Evolutionary conservation across 2,888 invertebrate genomes (phyloP).

Genomic region (Archips crataeganus): DNA sequence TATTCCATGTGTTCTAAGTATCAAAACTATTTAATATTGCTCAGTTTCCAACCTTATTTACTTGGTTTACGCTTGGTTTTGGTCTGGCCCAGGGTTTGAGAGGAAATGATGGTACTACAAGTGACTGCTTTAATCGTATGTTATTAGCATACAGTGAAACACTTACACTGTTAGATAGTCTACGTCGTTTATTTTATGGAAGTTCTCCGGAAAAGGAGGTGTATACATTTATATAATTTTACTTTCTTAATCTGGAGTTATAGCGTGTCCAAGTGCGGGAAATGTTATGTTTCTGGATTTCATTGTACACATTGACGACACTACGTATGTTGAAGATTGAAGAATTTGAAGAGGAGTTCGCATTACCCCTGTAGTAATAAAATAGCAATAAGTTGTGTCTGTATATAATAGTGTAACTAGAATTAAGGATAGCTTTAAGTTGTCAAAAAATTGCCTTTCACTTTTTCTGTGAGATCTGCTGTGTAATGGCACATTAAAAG

Average conservation of each 20-base stretch:
- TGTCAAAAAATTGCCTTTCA: too few relatives aligned
- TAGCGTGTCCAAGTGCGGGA: neutral
- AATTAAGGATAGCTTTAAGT: too few relatives aligned
- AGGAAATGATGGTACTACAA: neutral
- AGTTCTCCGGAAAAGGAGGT: neutral
- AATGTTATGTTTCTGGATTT: neutral
- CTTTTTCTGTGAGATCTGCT: too few relatives aligned
- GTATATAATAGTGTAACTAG: too few relatives aligned
- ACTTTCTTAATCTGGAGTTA: neutral
- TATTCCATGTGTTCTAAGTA: neutral
- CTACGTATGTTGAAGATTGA: too few relatives aligned
- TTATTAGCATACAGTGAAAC: constrained; percentile 5
- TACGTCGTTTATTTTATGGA: neutral
- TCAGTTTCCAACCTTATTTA: neutral
- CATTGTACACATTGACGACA: too few relatives aligned
- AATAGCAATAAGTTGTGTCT: too few relatives aligned
- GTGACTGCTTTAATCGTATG: neutral
- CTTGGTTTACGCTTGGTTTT: constrained; percentile 6
- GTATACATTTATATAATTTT: neutral
- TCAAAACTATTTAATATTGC: neutral
- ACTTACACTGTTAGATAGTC: neutral
- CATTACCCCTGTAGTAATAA: too few relatives aligned
- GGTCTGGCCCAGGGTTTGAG: neutral
- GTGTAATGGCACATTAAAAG: too few relatives aligned
- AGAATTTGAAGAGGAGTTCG: too few relatives aligned